Base-by-base conservation (phyloP, 2,888 invertebrate genomes). In the Caenorhabditis sp. region DNA sequence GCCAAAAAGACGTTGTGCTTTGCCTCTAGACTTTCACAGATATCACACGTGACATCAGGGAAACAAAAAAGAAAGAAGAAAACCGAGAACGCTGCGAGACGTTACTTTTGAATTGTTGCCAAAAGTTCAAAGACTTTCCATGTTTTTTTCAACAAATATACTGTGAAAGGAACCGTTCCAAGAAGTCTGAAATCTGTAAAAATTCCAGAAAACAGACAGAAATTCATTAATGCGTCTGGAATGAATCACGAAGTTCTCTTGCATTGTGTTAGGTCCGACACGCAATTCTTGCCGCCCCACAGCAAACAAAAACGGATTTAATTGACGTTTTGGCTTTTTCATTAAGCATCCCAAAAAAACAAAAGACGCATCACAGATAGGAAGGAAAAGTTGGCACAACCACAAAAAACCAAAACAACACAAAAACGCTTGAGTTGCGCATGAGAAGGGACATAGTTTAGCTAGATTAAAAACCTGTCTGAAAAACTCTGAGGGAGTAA, bases 41-140 rank as follows among this genome's bases (percentile, higher is more conserved):
- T 76, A 76, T 67, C 67, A 76, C 76, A 76, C 65, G 76, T 76
- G 76, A 76, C 76, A 67, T 65, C 58, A 28, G 61, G 47, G 40
- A 58, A 58, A 72, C 35, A 26, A 26, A 56, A 40, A 60, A 51
- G 32, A 32, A 32, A 9, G n/a, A n/a, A 51, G 47, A 60, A 26
- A 67, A 44, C 9, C 56, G 32, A 61, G 76, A 76, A 76, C 76
- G 51, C 58, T 58, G 40, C 61, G 22, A 65, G 60, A 60, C 58
- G 76, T 67, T 61, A 76, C 60, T 60, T 67, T 76, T 67, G 68
- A 67, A 28, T 61, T 61, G 60, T 50, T 22, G 20, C 35, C 20
- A 65, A 65, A 58, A 65, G 64, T 65, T 58, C 72, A 22, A n/a
- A n/a, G n/a, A n/a, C n/a, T n/a, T n/a, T n/a, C n/a, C n/a, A n/a